Evolutionary conservation across 2,113 vertebrate genomes (phyloP).

Genomic region (Eonycteris spelaea): DNA sequence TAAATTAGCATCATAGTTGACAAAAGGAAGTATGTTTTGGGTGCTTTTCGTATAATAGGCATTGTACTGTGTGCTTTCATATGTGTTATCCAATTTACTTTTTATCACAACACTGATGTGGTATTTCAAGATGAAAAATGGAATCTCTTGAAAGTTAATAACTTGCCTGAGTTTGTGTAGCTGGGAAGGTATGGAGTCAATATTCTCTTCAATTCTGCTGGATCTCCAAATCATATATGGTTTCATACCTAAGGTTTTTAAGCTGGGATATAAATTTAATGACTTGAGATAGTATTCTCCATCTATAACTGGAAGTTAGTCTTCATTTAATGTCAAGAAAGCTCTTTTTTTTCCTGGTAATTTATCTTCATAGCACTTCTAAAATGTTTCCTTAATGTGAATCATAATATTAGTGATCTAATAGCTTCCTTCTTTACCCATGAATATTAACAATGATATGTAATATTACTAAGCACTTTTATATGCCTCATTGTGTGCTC

Average conservation of each 20-base stretch:
- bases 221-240: background rate
- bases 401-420: background rate
- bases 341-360: background rate
- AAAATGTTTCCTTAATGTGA: background rate
- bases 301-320: background rate
- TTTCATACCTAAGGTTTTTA: background rate
- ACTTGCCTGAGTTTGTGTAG: background rate
- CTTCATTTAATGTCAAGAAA: background rate
- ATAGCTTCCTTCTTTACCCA: background rate
- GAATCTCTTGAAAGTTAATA: background rate
- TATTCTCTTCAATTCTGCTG: background rate
- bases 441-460: background rate
- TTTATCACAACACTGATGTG: background rate
- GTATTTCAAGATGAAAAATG: background rate
- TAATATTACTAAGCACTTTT: background rate
- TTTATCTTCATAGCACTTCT: background rate
- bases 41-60: background rate
- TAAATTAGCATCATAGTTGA: background rate
- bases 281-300: background rate
- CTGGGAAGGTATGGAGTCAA: background rate
- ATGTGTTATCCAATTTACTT: background rate
- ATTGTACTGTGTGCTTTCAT: background rate
- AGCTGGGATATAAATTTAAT: background rate
- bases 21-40: background rate
- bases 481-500: background rate